phyloP scores from a whole-genome alignment of 2,113 vertebrate genomes.

The Natator depressus region DNA sequence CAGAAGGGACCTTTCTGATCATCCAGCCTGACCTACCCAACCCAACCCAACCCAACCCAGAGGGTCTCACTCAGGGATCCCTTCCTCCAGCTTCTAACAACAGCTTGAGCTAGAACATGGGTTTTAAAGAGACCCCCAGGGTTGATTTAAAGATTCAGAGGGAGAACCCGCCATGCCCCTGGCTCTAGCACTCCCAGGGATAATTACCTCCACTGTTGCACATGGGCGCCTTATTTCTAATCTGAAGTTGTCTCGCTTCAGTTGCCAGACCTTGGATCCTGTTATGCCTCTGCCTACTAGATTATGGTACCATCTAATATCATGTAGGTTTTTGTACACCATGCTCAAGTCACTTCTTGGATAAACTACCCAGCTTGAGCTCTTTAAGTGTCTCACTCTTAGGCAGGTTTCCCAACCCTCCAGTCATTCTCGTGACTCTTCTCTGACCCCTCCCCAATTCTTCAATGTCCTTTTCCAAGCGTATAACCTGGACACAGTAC shows the following conservation, averaged over 20 bases:
- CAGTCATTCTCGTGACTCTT: not conserved
- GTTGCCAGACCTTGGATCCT: not conserved
- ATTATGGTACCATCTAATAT: not conserved
- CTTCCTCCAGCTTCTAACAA: not conserved
- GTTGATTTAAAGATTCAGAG: not conserved
- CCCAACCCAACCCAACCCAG: no score
- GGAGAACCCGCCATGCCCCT: not conserved
- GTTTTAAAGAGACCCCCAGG: no score
- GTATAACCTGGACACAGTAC: not conserved
- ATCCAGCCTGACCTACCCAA: no score
- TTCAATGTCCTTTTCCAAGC: not conserved
- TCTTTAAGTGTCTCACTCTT: not conserved
- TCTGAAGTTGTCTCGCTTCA: not conserved
- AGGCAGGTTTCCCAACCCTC: not conserved
- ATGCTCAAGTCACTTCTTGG: not conserved
- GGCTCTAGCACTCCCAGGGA: not conserved
- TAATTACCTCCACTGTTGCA: not conserved
- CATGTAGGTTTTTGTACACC: not conserved
- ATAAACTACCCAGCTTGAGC: not conserved
- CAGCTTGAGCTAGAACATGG: not conserved
- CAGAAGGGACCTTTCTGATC: no score
- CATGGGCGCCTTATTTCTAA: not conserved
- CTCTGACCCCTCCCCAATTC: not conserved
- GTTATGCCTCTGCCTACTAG: not conserved
- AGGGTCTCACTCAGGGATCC: not conserved